phyloP scores from a whole-genome alignment of 1,140 invertebrate genomes.

The Ceratina calcarata region DNA sequence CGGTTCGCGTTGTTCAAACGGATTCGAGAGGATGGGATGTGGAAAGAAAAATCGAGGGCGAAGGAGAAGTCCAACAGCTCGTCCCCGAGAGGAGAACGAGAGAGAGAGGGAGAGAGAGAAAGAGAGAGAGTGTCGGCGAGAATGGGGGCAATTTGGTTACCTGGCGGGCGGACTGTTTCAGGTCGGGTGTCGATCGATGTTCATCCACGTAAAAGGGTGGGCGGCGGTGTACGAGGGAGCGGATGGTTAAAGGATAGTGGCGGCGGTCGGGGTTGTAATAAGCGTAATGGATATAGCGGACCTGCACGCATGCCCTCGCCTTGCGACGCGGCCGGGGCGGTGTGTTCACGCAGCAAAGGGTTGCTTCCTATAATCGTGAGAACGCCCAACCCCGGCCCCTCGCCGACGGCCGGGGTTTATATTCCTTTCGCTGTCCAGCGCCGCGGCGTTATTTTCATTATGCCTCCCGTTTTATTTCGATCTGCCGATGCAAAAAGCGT shows the following conservation, averaged over 20 bases:
- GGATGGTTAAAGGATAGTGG: constrained; percentile 67
- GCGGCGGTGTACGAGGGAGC: constrained; percentile 67
- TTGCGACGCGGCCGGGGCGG: constrained; percentile 40
- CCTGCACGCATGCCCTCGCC: constrained; percentile 64
- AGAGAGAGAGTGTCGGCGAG: constrained; percentile 21
- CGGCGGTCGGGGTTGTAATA: constrained; percentile 67
- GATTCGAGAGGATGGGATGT: neutral
- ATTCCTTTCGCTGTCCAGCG: constrained; percentile 45
- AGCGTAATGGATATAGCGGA: constrained; percentile 69
- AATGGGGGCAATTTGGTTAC: constrained; percentile 66
- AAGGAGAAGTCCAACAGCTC: constrained; percentile 5
- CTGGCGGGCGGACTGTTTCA: constrained; percentile 66
- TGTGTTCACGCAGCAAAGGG: constrained; percentile 65
- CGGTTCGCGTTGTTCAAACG: neutral
- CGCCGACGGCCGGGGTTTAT: constrained; percentile 12
- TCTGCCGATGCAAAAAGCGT: constrained; percentile 3
- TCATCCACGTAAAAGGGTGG: constrained; percentile 79
- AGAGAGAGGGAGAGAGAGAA: neutral
- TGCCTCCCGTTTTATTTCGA: constrained; percentile 38
- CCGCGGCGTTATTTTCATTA: constrained; percentile 47
- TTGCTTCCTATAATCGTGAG: constrained; percentile 66
- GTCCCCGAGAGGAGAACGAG: neutral
- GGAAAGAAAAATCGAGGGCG: constrained; percentile 26
- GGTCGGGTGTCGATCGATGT: constrained; percentile 77
- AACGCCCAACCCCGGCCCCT: constrained; percentile 45